Conservation (phyloP, 64 coral and sea anemone genomes). For the Dendronephthya gigantea region DNA sequence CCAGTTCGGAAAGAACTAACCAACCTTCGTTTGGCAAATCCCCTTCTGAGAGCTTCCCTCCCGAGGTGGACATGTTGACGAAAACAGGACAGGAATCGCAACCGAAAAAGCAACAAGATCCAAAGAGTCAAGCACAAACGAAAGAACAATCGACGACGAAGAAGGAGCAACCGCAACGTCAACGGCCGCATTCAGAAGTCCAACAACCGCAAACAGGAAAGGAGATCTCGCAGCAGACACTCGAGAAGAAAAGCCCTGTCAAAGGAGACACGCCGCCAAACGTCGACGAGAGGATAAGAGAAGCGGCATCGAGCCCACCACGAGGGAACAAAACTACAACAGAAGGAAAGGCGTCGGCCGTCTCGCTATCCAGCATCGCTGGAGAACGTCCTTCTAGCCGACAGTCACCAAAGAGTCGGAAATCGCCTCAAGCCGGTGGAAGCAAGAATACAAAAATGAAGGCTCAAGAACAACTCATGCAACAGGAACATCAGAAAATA, state of each 20-base stretch:
- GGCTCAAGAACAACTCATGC: not conserved
- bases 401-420: not conserved
- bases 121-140: not conserved
- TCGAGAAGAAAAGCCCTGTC: not conserved
- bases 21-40: not conserved
- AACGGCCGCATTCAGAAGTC: not conserved
- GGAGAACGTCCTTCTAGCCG: not conserved
- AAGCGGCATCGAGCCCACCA: not conserved
- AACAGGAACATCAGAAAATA: constrained; percentile 2
- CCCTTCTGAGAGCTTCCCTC: not conserved
- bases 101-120: not conserved
- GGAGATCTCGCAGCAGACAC: not conserved
- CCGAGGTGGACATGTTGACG: not conserved
- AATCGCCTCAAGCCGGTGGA: not conserved
- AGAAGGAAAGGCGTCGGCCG: not conserved
- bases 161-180: not conserved
- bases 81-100: not conserved
- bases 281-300: not conserved
- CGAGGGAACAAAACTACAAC: not conserved
- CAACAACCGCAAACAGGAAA: not conserved
- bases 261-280: not conserved
- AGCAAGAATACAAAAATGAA: not conserved
- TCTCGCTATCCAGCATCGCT: not conserved
- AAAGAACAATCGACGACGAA: not conserved
- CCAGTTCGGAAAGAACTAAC: not conserved